These are phyloP conservation scores for Drosophila ochracea DNA, from an alignment of 2,888 invertebrate species.

Conservation along the genomic window DNA sequence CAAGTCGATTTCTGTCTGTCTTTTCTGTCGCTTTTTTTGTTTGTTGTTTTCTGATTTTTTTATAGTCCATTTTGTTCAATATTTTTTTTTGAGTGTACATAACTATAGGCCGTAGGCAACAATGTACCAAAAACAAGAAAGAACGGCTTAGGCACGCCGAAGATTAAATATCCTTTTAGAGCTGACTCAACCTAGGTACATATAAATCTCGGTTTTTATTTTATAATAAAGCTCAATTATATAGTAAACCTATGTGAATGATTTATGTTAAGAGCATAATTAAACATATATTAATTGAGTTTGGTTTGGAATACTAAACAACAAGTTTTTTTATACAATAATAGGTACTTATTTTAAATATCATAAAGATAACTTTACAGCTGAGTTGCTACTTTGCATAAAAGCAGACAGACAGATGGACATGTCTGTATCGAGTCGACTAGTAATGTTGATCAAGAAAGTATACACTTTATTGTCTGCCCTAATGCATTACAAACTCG, in stretches of 20 bases:
- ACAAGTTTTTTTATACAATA: background rate
- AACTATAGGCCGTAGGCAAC: conserved; percentile 18
- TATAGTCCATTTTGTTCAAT: background rate
- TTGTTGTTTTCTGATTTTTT: background rate
- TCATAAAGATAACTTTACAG: background rate
- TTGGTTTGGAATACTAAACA: background rate
- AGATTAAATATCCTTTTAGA: background rate
- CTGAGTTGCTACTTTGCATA: background rate
- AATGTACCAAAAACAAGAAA: conserved; percentile 9
- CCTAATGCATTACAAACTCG: background rate
- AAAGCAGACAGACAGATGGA: background rate
- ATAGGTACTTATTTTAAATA: background rate
- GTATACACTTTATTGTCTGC: background rate
- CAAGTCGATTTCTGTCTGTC: background rate
- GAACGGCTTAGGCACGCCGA: background rate
- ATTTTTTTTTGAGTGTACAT: background rate
- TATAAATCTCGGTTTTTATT: background rate
- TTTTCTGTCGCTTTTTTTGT: background rate
- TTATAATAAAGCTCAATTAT: background rate
- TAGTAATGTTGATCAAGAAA: background rate
- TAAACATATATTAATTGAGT: background rate
- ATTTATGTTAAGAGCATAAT: background rate
- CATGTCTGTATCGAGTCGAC: background rate
- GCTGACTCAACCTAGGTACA: background rate
- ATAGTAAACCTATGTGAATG: too few relatives aligned